Percentiles rank a stretch among this genome's conserved stretches.
Evolutionary conservation across 2,113 vertebrate species (phyloP).

Genomic region (Varanus komodoensis): DNA sequence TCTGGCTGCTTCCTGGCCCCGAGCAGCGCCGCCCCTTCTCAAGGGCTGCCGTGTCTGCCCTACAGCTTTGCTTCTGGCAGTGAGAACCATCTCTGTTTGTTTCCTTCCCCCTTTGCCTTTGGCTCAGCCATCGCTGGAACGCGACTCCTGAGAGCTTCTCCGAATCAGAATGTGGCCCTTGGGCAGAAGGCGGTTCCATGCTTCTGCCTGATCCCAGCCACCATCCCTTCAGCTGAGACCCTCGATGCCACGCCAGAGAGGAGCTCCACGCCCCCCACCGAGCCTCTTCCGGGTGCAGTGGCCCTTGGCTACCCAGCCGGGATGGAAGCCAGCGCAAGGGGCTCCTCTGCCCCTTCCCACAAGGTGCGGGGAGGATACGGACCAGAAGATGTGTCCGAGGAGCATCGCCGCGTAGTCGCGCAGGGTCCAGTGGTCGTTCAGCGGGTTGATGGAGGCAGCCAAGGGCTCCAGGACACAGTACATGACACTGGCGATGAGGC

Average conservation of each 20-base stretch:
- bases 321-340: not conserved
- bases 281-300: not conserved
- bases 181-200: too few relatives aligned
- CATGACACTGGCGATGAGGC: slow-evolving; percentile 91
- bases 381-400: slow-evolving; percentile 94
- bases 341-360: not conserved
- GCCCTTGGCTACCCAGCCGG: not conserved
- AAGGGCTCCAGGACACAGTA: slow-evolving; percentile 94
- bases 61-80: too few relatives aligned
- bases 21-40: too few relatives aligned
- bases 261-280: not conserved
- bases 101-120: too few relatives aligned
- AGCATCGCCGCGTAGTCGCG: slow-evolving; percentile 90
- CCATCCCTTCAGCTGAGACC: not conserved
- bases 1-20: too few relatives aligned
- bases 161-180: too few relatives aligned
- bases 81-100: too few relatives aligned
- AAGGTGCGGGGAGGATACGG: not conserved
- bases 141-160: too few relatives aligned
- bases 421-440: slow-evolving; percentile 97
- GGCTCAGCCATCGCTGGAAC: too few relatives aligned
- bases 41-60: too few relatives aligned
- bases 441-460: slow-evolving; percentile 93
- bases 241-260: not conserved
- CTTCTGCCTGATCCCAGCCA: not conserved